Evolutionary conservation across 2,888 invertebrate genomes (phyloP).

Genomic region (Agrilus mali): DNA sequence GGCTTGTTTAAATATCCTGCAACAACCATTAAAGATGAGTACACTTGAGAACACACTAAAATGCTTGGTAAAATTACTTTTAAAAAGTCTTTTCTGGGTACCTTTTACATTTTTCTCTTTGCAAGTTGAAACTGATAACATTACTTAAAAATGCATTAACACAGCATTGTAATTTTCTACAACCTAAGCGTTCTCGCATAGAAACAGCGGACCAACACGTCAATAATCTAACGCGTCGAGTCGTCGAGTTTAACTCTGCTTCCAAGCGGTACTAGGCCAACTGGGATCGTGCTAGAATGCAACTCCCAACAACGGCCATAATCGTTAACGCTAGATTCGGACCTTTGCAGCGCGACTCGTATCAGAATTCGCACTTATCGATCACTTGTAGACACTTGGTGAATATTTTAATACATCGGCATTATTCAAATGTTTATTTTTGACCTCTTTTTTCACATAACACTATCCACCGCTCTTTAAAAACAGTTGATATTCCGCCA

Average conservation of each 20-base stretch:
- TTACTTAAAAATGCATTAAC: constrained; percentile 12
- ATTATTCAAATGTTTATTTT: no score
- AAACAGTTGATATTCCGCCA: no score
- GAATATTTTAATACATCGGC: no score
- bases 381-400: no score
- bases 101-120: no score
- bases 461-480: no score
- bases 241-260: constrained; percentile 12
- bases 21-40: no score
- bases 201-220: constrained; percentile 14
- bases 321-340: constrained; percentile 16
- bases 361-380: no score
- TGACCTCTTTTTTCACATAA: no score
- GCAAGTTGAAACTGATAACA: constrained; percentile 16
- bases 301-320: constrained; percentile 25
- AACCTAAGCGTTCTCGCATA: neutral
- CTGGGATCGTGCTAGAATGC: constrained; percentile 11
- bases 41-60: no score
- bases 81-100: no score
- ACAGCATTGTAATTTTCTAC: neutral
- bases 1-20: constrained; percentile 29
- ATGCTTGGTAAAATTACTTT: no score
- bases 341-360: constrained; percentile 13
- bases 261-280: constrained; percentile 13
- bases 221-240: constrained; percentile 16